Percentiles rank a stretch among this genome's conserved stretches.
Conservation (phyloP, 2,113 vertebrate species). For the Ochotona princeps region DNA sequence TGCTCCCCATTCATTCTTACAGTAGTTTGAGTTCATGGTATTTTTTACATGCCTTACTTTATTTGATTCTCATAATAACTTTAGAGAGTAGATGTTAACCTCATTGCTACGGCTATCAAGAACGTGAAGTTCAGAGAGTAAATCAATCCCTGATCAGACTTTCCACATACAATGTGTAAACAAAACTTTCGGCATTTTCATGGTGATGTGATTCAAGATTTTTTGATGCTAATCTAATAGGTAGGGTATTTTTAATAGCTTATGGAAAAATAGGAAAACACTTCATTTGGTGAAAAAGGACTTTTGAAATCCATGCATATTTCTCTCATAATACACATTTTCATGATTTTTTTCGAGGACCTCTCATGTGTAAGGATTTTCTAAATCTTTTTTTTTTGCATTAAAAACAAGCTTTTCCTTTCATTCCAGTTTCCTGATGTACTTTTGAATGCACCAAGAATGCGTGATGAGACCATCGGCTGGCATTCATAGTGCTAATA, state of each 20-base stretch:
- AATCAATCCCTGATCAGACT: background rate
- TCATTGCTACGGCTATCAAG: slow-evolving; percentile 31
- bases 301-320: no score
- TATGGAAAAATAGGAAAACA: no score
- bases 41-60: slow-evolving; percentile 60
- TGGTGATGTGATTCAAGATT: background rate
- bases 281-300: no score
- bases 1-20: slow-evolving; percentile 53
- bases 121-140: slow-evolving; percentile 23
- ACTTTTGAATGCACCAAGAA: background rate
- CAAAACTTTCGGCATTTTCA: background rate
- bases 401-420: no score
- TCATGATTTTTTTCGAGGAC: no score
- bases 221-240: background rate
- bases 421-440: no score
- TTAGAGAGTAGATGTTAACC: slow-evolving; percentile 27
- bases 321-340: no score
- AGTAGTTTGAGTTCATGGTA: slow-evolving; percentile 39
- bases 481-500: background rate
- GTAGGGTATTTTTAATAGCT: no score
- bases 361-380: no score
- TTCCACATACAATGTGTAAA: background rate
- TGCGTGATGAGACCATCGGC: background rate
- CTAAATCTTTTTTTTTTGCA: no score
- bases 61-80: slow-evolving; percentile 30